Evolutionary conservation across 2,113 vertebrate species (phyloP), one percentile per base, ranked within the genome.

Genomic region (Leptocoma aspasia): DNA sequence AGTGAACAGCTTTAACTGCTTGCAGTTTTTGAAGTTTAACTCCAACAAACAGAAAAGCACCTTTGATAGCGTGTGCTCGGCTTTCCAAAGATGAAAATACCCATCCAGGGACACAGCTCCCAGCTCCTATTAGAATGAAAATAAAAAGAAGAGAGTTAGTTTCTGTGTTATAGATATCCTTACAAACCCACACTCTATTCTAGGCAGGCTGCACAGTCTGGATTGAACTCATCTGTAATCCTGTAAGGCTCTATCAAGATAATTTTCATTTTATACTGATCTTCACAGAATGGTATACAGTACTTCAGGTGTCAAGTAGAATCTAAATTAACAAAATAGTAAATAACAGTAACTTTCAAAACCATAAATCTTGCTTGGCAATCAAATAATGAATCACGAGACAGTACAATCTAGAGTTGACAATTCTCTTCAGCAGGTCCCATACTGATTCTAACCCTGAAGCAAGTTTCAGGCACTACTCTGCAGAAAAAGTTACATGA

Each of bases 11-110:
- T 56, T 76, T 66, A 95, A 94, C 11, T 10, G 47, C 44, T 83
- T 44, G 66, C 63, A 93, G n/a, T 68, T 90, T 76, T 63, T 63
- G 4, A 86, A 81, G 44, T 44, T 49, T 84, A 19, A 71, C 30
- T 80, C 63, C 45, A 91, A 57, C 19, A 44, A 80, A 91, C 4
- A 83, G 50, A 79, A 94, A 89, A 94, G 79, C 63, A 99, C 99
- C 99, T 99, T 99, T 95, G 98, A 98, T 39, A 99, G 94, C 7
- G 98, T 99, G 89, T 99, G 98, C 92, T 99, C 99, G 49, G 99
- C 99, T 96, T 99, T 99, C 99, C 99, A 99, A 73, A 99, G 98
- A 97, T 99, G 99, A 96, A 99, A 99, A 97, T 99, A 99, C 12
- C 99, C 99, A 97, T 99, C 99, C 90, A 99, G 77, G 44, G 99